phyloP scores from a whole-genome alignment of 2,888 invertebrate genomes.

The Oligia fasciuncula region DNA sequence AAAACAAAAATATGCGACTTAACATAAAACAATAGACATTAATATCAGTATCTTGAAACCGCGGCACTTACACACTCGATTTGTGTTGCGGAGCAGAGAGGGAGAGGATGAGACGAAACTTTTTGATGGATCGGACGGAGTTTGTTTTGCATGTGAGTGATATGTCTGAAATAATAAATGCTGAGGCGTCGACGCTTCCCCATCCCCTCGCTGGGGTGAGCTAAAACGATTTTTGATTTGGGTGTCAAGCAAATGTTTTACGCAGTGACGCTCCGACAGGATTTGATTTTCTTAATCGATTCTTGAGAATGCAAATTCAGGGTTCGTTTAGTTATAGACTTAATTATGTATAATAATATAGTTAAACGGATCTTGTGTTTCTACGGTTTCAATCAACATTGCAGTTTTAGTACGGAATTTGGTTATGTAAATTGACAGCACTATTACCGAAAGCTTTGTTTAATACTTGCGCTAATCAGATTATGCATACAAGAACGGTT shows the following conservation, averaged over 20 bases:
- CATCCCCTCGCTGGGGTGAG: constrained; percentile 83
- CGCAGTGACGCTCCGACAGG: constrained; percentile 86
- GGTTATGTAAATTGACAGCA: constrained; percentile 81
- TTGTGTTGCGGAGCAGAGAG: constrained; percentile 80
- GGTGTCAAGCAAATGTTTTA: constrained; percentile 90
- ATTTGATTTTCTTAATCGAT: constrained; percentile 90
- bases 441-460: constrained; percentile 85
- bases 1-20: constrained; percentile 36
- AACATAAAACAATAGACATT: constrained; percentile 63
- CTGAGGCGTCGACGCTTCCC: constrained; percentile 89
- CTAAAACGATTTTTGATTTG: constrained; percentile 90
- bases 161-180: constrained; percentile 91
- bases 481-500: constrained; percentile 89
- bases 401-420: constrained; percentile 68
- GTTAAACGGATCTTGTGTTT: constrained; percentile 73
- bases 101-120: constrained; percentile 82
- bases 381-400: constrained; percentile 73
- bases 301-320: constrained; percentile 83
- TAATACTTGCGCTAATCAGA: constrained; percentile 89
- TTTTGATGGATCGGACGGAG: constrained; percentile 90
- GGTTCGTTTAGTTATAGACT: constrained; percentile 63
- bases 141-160: constrained; percentile 91
- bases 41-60: constrained; percentile 78
- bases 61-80: constrained; percentile 89
- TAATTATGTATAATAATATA: constrained; percentile 62